Percentiles rank a stretch among this genome's conserved stretches.
phyloP scores from a whole-genome alignment of 2,888 invertebrate genomes.

The Dolichopus griseipennis region DNA sequence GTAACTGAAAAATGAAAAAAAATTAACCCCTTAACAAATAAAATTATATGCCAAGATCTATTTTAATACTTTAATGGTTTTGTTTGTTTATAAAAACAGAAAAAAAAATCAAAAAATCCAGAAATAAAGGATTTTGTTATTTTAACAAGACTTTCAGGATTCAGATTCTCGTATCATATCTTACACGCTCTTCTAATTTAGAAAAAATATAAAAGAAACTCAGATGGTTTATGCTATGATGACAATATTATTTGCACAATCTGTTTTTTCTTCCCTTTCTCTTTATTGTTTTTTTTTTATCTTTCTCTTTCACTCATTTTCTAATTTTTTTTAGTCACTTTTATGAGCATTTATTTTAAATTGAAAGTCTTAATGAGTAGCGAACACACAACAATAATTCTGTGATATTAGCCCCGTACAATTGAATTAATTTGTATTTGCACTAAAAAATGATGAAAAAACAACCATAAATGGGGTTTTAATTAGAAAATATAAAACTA shows the following conservation, averaged over 20 bases:
- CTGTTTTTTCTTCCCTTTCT: neutral
- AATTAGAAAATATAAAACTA: too few relatives aligned
- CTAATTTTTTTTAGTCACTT: neutral
- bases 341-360: neutral
- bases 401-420: neutral
- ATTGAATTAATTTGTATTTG: neutral
- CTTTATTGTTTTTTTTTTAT: too few relatives aligned
- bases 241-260: slow-evolving; percentile 3
- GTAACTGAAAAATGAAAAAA: too few relatives aligned
- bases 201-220: neutral
- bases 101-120: neutral
- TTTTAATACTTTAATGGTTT: slow-evolving; percentile 6
- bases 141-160: too few relatives aligned
- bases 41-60: slow-evolving; percentile 1
- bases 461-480: neutral
- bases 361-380: slow-evolving; percentile 4
- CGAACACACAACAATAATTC: neutral
- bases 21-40: neutral
- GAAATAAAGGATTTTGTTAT: too few relatives aligned
- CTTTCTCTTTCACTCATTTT: neutral
- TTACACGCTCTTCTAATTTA: too few relatives aligned
- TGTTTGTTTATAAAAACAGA: neutral
- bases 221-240: neutral
- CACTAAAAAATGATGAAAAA: neutral
- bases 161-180: too few relatives aligned